These are phyloP conservation scores for Darevskia mixta DNA, from an alignment of 2,797 vertebrate genomes.

Conservation along the genomic window DNA sequence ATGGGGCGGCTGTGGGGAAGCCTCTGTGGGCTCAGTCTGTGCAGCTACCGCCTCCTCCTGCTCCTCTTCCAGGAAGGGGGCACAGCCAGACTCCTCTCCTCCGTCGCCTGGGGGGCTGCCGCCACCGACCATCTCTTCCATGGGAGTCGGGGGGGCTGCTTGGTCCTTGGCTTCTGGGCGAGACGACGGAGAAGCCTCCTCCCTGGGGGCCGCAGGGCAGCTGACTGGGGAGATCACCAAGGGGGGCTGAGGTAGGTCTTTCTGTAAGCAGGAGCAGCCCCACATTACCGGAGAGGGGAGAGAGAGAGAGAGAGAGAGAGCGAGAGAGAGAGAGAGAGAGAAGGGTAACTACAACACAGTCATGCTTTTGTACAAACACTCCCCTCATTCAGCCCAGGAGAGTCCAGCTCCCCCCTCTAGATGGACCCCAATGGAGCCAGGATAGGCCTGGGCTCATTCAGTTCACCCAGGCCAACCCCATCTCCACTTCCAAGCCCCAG, in stretches of 20 bases:
- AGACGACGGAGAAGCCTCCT: not conserved
- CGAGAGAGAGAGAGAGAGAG: not conserved
- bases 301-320: not conserved
- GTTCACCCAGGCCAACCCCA: too few species aligned
- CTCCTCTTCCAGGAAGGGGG: rapidly evolving
- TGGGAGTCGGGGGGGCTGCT: constrained; percentile 66
- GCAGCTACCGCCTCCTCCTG: constrained; percentile 54
- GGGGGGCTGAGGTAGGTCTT: constrained; percentile 83
- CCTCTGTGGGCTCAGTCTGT: not conserved
- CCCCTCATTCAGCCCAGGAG: not conserved
- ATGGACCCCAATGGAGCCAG: not conserved
- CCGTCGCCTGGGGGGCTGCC: not conserved
- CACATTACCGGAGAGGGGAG: not conserved
- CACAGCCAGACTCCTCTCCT: constrained; percentile 16
- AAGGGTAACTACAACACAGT: not conserved
- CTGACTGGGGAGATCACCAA: constrained; percentile 84
- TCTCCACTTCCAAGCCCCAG: too few species aligned
- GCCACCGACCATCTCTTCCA: not conserved
- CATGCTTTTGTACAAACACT: not conserved
- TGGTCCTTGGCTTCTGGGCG: constrained; percentile 64
- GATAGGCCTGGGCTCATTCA: too few species aligned
- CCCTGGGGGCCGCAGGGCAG: constrained; percentile 74
- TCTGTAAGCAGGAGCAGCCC: constrained; percentile 67
- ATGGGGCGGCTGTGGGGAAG: not conserved
- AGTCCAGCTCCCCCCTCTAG: not conserved